Conservation (phyloP, 2,888 invertebrate genomes). For the Caenorhabditis sulstoni region DNA sequence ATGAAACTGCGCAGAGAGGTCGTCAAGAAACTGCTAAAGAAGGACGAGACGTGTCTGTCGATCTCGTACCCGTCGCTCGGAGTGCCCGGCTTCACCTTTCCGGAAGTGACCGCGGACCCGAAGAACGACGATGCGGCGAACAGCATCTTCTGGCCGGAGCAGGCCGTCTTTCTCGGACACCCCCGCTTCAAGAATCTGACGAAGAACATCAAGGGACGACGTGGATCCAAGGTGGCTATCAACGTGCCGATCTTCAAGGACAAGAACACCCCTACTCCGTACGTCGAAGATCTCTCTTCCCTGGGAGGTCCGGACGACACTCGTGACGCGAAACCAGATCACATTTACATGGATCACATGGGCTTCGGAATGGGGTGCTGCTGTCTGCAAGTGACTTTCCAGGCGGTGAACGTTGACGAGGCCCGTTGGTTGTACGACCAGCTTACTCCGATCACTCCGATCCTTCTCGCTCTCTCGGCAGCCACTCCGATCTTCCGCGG, state of each 20-base stretch:
- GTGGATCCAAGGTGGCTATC: conserved; percentile 95
- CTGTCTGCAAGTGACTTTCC: conserved; percentile 85
- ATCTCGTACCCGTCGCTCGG: conserved; percentile 95
- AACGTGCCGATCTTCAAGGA: conserved; percentile 94
- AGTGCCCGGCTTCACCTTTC: conserved; percentile 90
- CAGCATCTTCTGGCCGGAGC: conserved; percentile 92
- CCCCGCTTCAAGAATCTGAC: conserved; percentile 89
- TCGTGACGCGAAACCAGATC: conserved; percentile 88
- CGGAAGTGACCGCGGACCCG: conserved; percentile 85
- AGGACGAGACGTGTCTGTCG: conserved; percentile 90
- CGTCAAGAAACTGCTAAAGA: conserved; percentile 81
- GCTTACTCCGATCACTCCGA: conserved; percentile 95
- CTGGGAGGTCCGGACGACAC: conserved; percentile 69
- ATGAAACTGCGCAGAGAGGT: conserved; percentile 90
- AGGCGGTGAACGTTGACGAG: conserved; percentile 93
- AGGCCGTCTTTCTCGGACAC: conserved; percentile 94
- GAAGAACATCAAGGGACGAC: conserved; percentile 91
- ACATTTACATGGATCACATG: conserved; percentile 99
- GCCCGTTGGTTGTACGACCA: conserved; percentile 97
- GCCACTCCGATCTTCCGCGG: conserved; percentile 92
- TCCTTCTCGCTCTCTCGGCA: conserved; percentile 97
- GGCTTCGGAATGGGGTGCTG: conserved; percentile 98
- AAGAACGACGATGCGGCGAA: conserved; percentile 87
- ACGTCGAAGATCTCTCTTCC: conserved; percentile 83
- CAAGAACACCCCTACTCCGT: conserved; percentile 88